Evolutionary conservation across 2,888 invertebrate species (phyloP).

Genomic region (Eucriotettix oculatus): DNA sequence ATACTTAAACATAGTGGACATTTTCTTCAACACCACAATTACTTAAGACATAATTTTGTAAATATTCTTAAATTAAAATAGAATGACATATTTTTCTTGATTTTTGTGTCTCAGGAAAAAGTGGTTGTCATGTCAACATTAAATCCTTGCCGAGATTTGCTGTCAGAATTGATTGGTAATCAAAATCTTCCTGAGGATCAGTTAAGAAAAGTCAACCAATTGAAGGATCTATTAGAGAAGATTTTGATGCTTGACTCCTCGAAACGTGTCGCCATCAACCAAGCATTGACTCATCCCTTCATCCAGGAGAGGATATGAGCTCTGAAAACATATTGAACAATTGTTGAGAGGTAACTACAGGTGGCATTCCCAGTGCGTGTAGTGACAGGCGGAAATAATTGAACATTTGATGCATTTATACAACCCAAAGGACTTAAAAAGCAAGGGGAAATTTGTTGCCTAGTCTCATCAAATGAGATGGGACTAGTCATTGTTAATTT

Average conservation of each 20-base stretch:
- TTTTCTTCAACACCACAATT: too few relatives aligned
- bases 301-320: slow-evolving; percentile 74
- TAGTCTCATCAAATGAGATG: neutral
- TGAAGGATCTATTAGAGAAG: slow-evolving; percentile 82
- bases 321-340: neutral
- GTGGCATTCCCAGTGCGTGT: too few relatives aligned
- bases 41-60: too few relatives aligned
- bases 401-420: too few relatives aligned
- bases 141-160: slow-evolving; percentile 69
- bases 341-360: neutral
- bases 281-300: slow-evolving; percentile 85
- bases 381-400: too few relatives aligned
- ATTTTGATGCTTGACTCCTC: slow-evolving; percentile 83
- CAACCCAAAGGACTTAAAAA: too few relatives aligned
- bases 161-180: slow-evolving; percentile 72
- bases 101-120: slow-evolving; percentile 64
- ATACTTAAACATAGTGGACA: too few relatives aligned
- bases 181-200: slow-evolving; percentile 79
- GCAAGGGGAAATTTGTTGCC: too few relatives aligned
- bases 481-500: neutral
- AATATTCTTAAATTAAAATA: too few relatives aligned
- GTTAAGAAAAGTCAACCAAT: slow-evolving; percentile 75
- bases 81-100: neutral
- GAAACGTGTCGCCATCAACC: slow-evolving; percentile 85
- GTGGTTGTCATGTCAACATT: slow-evolving; percentile 88